phyloP scores from a whole-genome alignment of 2,113 vertebrate species.

The Ovis canadensis region DNA sequence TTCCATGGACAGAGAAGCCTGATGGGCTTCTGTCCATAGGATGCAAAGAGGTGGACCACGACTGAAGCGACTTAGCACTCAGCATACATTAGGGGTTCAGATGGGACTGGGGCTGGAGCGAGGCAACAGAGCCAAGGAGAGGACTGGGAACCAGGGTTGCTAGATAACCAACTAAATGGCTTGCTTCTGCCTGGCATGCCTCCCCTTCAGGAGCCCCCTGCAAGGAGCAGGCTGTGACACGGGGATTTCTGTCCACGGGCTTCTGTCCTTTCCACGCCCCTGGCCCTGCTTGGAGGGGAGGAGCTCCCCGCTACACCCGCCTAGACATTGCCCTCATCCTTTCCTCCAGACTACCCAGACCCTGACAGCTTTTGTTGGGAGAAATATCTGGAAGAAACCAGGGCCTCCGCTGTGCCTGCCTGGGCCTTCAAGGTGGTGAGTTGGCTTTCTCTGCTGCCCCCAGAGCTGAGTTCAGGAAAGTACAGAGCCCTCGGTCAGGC shows the following conservation, averaged over 20 bases:
- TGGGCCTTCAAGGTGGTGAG: slow-evolving; percentile 94
- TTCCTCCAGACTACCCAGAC: slow-evolving; percentile 90
- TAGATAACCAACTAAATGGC: not conserved
- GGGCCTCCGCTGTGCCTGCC: slow-evolving; percentile 88
- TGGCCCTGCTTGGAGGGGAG: not conserved
- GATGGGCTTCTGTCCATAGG: not conserved
- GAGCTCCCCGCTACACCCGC: not conserved
- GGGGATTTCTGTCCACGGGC: not conserved
- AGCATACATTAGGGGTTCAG: not conserved
- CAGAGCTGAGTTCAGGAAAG: not conserved
- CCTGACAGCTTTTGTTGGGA: slow-evolving; percentile 93
- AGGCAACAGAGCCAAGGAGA: not conserved
- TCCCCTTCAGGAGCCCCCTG: not conserved
- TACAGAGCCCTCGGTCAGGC: not conserved
- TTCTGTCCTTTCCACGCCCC: not conserved
- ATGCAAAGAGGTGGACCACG: not conserved
- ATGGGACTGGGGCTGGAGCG: not conserved
- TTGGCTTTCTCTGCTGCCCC: not conserved
- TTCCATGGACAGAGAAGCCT: not conserved
- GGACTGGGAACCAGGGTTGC: not conserved
- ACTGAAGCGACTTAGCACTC: not conserved
- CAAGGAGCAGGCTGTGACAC: not conserved
- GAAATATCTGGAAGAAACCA: slow-evolving; percentile 92
- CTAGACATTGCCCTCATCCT: not conserved
- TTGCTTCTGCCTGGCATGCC: not conserved